Evolutionary conservation across 2,888 invertebrate species (phyloP), one percentile per base, ranked within the genome.

Genomic region (Lasioglossum vierecki): DNA sequence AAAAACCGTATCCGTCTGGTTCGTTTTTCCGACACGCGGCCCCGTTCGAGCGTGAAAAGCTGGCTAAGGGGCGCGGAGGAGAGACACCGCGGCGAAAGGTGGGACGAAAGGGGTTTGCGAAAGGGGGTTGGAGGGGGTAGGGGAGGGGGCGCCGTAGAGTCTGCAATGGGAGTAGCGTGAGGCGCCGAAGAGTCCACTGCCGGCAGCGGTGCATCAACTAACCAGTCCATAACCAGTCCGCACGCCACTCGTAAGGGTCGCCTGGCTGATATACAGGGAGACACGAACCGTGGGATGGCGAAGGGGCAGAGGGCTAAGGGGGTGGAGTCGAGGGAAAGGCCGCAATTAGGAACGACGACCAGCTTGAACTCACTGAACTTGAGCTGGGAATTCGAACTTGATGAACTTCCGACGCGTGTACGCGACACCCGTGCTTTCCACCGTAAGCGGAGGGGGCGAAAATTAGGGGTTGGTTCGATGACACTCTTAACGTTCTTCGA

Each of bases 161-260:
- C 93, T 92, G 91, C 83, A 82, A 80, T 79, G 63, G 79, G 81
- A 86, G 84, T 93, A 91, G 92, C 93, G 93, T 93, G 93, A 92
- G 93, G 93, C 93, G 93, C 93, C 93, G 88, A 77, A 44, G 85
- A 91, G 93, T 92, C 93, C 91, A 86, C 70, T 72, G 79, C 72
- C 70, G 81, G 80, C 73, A 82, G 74, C 83, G 82, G 84, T 89
- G 91, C 88, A 88, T 79, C 88, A 89, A 89, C 88, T 88, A 82
- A 90, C 89, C 83, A 89, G 89, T 88, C 83, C 87, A 88, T 85
- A 89, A 90, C 83, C 84, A 88, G 89, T 84, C 81, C 89, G 79
- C 90, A 87, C 87, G 87, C 87, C 78, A 87, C 60, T 82, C 78
- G 13, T 57, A 63, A 82, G 82, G 82, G 82, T 79, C 79, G 76